These are phyloP conservation scores for Ectropis grisescens DNA, from an alignment of 1,140 invertebrate genomes.

Conservation along the genomic window DNA sequence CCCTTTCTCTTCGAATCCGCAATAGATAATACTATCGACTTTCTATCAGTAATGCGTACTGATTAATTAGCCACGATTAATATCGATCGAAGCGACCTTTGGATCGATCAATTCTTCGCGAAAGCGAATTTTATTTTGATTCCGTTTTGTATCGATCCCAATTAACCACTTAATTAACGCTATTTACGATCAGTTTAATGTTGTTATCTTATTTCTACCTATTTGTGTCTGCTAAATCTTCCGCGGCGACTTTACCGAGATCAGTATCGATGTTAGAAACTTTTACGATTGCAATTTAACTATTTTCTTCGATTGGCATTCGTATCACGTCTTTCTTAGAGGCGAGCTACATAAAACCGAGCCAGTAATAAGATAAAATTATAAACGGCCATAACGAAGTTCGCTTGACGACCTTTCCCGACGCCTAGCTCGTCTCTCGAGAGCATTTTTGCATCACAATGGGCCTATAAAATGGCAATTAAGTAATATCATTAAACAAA, in stretches of 20 bases:
- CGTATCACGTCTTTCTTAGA: no score
- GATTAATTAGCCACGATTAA: constrained; percentile 65
- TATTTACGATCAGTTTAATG: no score
- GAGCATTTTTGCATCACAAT: constrained; percentile 6
- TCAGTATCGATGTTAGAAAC: background rate
- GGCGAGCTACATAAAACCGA: no score
- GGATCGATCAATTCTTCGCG: constrained; percentile 24
- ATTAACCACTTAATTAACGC: constrained; percentile 11
- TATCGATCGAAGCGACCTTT: constrained; percentile 28
- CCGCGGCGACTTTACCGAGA: no score
- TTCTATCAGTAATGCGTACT: constrained; percentile 59
- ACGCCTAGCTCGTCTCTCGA: constrained; percentile 8
- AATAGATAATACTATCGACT: constrained; percentile 46
- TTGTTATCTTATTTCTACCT: no score
- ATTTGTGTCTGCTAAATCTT: no score
- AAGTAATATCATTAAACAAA: constrained; percentile 5
- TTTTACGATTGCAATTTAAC: background rate
- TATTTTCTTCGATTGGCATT: background rate
- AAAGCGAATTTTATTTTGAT: constrained; percentile 27
- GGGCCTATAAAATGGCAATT: constrained; percentile 10
- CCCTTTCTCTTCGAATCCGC: constrained; percentile 56
- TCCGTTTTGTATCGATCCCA: constrained; percentile 11
- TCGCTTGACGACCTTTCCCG: constrained; percentile 10
- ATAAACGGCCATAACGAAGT: no score
- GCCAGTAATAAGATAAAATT: no score